Percentiles rank a stretch among this genome's conserved stretches.
phyloP scores from a whole-genome alignment of 2,888 invertebrate genomes.

The Pycnomerus fuliginosus region DNA sequence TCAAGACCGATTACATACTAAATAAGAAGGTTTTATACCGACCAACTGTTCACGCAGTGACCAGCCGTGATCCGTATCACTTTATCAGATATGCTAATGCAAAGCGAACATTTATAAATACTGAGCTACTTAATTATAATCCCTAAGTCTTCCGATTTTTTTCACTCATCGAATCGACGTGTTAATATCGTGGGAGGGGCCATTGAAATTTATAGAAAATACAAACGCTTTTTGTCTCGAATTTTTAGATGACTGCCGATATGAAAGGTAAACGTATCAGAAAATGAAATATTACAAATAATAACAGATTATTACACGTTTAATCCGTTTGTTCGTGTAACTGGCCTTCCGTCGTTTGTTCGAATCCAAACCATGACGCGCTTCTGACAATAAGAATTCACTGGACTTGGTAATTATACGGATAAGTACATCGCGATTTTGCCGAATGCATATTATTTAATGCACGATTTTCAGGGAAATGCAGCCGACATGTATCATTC shows the following conservation, averaged over 20 bases:
- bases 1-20: constrained; percentile 32
- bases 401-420: constrained; percentile 21
- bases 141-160: constrained; percentile 17
- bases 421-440: too few species aligned
- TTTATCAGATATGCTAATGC: constrained; percentile 42
- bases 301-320: constrained; percentile 44
- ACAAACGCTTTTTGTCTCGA: background rate
- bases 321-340: constrained; percentile 44
- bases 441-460: too few species aligned
- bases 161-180: constrained; percentile 8
- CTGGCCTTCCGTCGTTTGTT: constrained; percentile 50
- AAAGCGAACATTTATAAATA: constrained; percentile 36
- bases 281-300: constrained; percentile 47
- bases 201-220: constrained; percentile 5
- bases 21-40: constrained; percentile 33
- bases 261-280: background rate
- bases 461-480: too few species aligned
- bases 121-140: constrained; percentile 39
- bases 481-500: too few species aligned
- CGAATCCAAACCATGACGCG: constrained; percentile 48
- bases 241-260: background rate
- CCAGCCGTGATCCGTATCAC: constrained; percentile 37
- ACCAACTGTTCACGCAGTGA: constrained; percentile 38
- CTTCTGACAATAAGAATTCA: constrained; percentile 32
- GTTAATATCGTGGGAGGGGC: constrained; percentile 15